phyloP scores from a whole-genome alignment of 2,888 invertebrate genomes.

The Margaritifera margaritifera region DNA sequence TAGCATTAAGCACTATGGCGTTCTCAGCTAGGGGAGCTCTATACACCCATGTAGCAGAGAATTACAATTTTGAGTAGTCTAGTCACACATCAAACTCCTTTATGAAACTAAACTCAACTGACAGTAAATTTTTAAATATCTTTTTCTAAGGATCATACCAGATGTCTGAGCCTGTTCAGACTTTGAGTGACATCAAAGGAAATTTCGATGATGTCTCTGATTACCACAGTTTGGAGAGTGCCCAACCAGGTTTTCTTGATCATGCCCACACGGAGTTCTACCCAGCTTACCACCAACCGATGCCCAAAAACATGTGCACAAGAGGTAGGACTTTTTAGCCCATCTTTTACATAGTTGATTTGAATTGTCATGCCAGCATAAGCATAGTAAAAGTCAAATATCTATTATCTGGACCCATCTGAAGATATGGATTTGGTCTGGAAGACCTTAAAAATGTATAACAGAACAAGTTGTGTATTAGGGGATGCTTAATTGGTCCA shows the following conservation, averaged over 20 bases:
- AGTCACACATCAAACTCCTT: background rate
- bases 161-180: constrained; percentile 72
- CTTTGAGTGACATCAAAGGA: constrained; percentile 55
- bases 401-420: no score
- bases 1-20: no score
- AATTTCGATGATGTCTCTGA: constrained; percentile 69
- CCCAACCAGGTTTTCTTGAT: constrained; percentile 77
- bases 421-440: no score
- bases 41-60: no score
- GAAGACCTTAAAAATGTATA: background rate
- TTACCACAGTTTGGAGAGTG: constrained; percentile 77
- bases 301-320: constrained; percentile 40
- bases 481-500: background rate
- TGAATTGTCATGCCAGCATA: no score
- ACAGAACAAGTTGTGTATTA: background rate
- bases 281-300: constrained; percentile 79
- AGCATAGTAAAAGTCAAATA: no score
- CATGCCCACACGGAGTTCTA: constrained; percentile 82
- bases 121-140: background rate
- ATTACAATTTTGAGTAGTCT: no score
- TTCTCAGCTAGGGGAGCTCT: no score
- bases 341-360: no score
- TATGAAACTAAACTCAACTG: background rate
- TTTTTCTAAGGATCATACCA: constrained; percentile 56
- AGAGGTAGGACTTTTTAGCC: constrained; percentile 35